These are phyloP conservation scores for Myotis brandtii DNA, from an alignment of 2,113 vertebrate genomes.

Conservation along the genomic window DNA sequence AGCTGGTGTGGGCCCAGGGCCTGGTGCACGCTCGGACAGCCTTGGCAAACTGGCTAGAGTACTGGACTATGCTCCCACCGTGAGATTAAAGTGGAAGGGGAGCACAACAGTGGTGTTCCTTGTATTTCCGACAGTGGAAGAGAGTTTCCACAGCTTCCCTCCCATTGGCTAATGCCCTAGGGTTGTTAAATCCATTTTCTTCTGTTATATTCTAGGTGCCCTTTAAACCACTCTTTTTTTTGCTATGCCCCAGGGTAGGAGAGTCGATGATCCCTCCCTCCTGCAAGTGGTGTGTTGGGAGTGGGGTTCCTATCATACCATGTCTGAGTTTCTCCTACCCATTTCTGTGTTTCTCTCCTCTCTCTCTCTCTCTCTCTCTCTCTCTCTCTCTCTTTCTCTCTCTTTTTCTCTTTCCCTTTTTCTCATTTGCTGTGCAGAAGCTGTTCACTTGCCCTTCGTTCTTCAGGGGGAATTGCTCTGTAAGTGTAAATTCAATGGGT, in stretches of 20 bases:
- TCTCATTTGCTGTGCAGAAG: not conserved
- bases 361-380: not conserved
- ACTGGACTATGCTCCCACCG: not conserved
- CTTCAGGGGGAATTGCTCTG: not conserved
- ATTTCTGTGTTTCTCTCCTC: not conserved
- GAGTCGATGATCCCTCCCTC: not conserved
- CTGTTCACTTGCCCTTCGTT: not conserved
- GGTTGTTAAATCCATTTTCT: no score
- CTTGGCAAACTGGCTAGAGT: not conserved
- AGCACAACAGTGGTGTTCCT: not conserved
- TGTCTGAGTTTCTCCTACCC: not conserved
- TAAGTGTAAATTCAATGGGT: not conserved
- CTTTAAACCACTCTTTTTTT: not conserved
- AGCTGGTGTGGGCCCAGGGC: not conserved
- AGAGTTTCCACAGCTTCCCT: not conserved
- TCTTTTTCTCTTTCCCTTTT: no score
- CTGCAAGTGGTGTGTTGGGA: no score
- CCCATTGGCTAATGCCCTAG: not conserved
- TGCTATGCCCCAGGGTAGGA: not conserved
- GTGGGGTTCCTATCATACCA: not conserved
- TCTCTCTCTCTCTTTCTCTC: not conserved
- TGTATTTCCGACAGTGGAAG: fast-evolving
- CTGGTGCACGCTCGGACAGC: not conserved
- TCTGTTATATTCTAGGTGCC: not conserved
- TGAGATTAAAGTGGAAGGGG: not conserved